Conservation (phyloP, 1,140 invertebrate species). For the Galleria mellonella region DNA sequence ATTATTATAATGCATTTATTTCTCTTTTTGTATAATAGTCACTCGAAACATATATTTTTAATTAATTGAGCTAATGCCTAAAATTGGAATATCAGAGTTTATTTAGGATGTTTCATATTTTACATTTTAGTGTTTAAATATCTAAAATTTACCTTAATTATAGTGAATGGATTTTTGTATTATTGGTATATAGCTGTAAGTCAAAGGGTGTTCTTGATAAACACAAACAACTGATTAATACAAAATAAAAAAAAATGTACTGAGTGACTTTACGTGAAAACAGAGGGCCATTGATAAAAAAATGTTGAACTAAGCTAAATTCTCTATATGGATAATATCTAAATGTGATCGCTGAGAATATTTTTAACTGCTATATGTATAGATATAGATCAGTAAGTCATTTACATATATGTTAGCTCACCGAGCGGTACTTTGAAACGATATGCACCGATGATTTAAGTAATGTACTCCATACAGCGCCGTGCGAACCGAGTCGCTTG, state of each 20-base stretch:
- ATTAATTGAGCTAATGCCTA: conserved; percentile 71
- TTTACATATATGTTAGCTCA: conserved; percentile 34
- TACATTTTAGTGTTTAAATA: conserved; percentile 73
- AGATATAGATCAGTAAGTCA: conserved; percentile 63
- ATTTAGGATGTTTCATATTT: conserved; percentile 74
- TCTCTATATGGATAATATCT: conserved; percentile 69
- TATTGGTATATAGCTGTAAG: conserved; percentile 72
- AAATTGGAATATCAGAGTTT: conserved; percentile 74
- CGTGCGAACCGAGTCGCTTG: neutral
- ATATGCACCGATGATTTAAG: conserved; percentile 4
- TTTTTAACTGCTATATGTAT: conserved; percentile 70
- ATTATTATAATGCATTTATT: conserved; percentile 74
- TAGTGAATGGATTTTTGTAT: conserved; percentile 73
- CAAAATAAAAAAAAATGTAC: conserved; percentile 67
- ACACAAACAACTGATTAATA: conserved; percentile 67
- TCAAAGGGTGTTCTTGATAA: conserved; percentile 67
- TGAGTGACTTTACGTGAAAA: conserved; percentile 74
- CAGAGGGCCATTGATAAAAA: conserved; percentile 71
- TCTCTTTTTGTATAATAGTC: conserved; percentile 67
- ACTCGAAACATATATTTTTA: conserved; percentile 70
- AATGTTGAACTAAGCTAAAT: conserved; percentile 71
- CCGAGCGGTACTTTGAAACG: conserved; percentile 15
- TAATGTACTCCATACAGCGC: neutral
- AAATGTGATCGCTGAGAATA: conserved; percentile 71
- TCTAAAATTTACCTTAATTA: conserved; percentile 74